Conservation (phyloP, 2,113 vertebrate species). For the Hippopotamus amphibius region DNA sequence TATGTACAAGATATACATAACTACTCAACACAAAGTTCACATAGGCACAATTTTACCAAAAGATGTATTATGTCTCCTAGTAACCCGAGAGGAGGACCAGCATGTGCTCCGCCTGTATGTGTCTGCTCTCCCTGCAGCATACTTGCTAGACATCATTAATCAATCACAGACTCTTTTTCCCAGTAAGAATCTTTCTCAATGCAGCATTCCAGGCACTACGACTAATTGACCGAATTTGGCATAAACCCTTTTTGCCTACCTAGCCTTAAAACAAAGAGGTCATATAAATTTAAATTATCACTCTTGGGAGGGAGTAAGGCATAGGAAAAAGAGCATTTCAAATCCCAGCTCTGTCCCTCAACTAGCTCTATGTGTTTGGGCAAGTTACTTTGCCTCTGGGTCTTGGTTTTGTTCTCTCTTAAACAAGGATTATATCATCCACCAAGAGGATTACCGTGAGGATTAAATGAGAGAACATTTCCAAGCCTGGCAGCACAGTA, state of each 20-base stretch:
- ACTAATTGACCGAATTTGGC: neutral
- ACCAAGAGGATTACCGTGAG: neutral
- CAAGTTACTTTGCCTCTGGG: neutral
- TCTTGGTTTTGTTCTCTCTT: neutral
- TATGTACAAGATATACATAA: neutral
- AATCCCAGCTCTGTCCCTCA: neutral
- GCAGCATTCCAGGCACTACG: neutral
- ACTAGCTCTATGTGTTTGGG: neutral
- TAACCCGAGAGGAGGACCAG: neutral
- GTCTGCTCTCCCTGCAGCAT: neutral
- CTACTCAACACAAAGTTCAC: neutral
- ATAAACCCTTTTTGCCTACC: neutral
- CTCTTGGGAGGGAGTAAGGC: neutral
- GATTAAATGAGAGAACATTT: neutral
- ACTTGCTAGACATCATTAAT: constrained; percentile 18
- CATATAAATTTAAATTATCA: neutral
- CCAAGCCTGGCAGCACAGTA: neutral
- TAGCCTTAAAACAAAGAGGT: constrained; percentile 7
- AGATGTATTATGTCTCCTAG: neutral
- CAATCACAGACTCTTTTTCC: constrained; percentile 5
- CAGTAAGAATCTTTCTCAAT: constrained; percentile 30
- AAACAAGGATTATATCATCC: neutral
- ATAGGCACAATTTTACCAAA: neutral
- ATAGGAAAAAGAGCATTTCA: neutral
- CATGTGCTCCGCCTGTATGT: neutral